These are phyloP conservation scores for Cnemophilus loriae DNA, from an alignment of 2,113 vertebrate genomes.

Conservation along the genomic window DNA sequence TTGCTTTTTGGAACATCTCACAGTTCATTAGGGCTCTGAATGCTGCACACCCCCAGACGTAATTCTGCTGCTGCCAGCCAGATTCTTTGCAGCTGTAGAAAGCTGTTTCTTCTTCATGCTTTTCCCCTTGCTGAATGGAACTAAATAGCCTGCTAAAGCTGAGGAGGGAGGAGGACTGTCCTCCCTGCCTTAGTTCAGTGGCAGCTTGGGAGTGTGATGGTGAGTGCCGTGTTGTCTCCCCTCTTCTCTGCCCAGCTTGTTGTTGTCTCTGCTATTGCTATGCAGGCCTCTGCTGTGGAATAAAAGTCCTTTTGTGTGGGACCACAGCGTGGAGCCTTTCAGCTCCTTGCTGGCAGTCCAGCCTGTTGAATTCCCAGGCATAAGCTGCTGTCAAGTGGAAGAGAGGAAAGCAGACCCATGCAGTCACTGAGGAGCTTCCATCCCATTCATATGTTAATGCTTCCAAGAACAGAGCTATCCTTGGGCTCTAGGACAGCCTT, in stretches of 20 bases:
- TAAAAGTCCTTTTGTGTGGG: constrained; percentile 44
- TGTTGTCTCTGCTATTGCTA: neutral
- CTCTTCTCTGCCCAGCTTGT: neutral
- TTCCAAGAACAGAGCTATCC: neutral
- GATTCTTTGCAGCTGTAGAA: neutral
- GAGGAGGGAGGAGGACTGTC: neutral
- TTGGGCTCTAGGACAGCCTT: neutral
- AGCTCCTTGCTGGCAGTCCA: neutral
- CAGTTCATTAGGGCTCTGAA: neutral
- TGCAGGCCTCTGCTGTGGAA: neutral
- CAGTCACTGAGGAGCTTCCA: neutral
- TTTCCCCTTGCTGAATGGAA: neutral
- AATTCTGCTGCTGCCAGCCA: neutral
- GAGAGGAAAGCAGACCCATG: neutral
- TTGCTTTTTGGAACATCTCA: neutral
- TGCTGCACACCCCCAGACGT: neutral
- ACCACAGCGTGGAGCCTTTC: neutral
- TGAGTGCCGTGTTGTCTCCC: neutral
- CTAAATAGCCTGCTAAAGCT: neutral
- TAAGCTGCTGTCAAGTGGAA: constrained; percentile 1
- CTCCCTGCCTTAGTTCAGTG: neutral
- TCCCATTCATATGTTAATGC: neutral
- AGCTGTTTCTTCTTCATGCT: neutral
- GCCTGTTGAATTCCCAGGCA: neutral
- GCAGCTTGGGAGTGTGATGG: neutral